Base-by-base conservation (phyloP, 2,113 vertebrate species). In the Pithys albifrons region DNA sequence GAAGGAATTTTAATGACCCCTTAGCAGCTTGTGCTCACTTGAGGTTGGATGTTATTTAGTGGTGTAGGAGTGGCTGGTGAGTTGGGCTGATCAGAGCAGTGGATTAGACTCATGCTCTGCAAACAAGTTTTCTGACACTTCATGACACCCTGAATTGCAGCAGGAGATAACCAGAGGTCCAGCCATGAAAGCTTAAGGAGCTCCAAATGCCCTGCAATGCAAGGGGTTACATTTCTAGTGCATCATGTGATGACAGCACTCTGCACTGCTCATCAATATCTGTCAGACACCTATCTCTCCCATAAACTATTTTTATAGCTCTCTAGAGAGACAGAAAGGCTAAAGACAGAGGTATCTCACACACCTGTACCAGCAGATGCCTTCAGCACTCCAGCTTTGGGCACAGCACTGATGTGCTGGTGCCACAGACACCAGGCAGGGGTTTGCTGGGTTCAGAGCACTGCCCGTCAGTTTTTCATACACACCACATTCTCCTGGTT, bases 1-100 rank as follows among this genome's bases (percentile, higher is more conserved):
- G 86, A 57, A 94, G 92, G 91, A 71, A 93, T 90, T 75, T 92
- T 86, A 94, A 97, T 88, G 92, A 93, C 71, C 88, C 65, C 81
- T 84, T 22, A 55, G 78, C 73, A 95, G 89, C 66, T 74, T 31
- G 49, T 45, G 35, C 73, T 91, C 55, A 4, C 89, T 86, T 39
- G 71, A 62, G 66, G 48, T 6, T 46, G 83, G 72, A 15, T 84
- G 2, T 95, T 80, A 84, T 35, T 76, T 52, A 71, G 66, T 57
- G 54, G 65, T 4, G 27, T 52, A 43, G 54, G 69, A 65, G 66
- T n/a, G 46, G 69, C 74, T 37, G 48, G 51, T 12, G 81, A 76
- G 88, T 58, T 7, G 6, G 43, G 62, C 17, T 31, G 71, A 91
- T 72, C 75, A 82, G 54, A 88, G 52, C 55, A 51, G 66, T 82